Base-by-base conservation (phyloP, 2,113 vertebrate genomes). In the Eurystomus gularis region DNA sequence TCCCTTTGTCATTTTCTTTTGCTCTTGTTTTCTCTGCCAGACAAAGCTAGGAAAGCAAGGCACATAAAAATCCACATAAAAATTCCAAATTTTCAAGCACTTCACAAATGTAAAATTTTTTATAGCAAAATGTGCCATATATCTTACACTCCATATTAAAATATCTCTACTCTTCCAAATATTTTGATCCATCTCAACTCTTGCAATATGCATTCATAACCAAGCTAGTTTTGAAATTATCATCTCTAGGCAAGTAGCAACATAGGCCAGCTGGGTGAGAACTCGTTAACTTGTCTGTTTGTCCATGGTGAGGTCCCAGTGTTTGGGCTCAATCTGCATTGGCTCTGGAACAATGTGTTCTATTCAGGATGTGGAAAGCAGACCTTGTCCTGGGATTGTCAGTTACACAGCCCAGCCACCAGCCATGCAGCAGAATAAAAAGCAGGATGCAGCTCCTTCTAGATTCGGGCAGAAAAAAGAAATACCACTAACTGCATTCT, bases 271-370 rank as follows among this genome's bases (percentile, higher is more conserved):
- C 14, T 79, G 15, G 8, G 13, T 61, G n/a, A 82, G 44, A 52
- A 60, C 40, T 69, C 4, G 0, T 13, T 68, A 44, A 39, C 4
- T 31, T 66, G 49, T 88, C n/a, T 1, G 0, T 21, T 54, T 44
- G 20, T 21, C 40, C 0, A 0, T 25, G 33, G 18, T 37, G 40
- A 76, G 14, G 14, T 82, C 39, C 21, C 68, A 40, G 26, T 4
- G 0, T 62, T 33, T 33, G n/a, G 10, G 2, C 10, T 68, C 3
- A 1, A 19, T 49, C 17, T 81, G 15, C 28, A 26, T 5, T 1
- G 0, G 5, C 42, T 77, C 55, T 58, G 52, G 37, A 66, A 17
- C 0, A 0, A 54, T 7, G 12, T 13, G 9, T 51, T 77, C 54
- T 73, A 52, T 73, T 8, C 40, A 54, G 17, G 16, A 23, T 39